Evolutionary conservation across 2,888 invertebrate species (phyloP), one percentile per base, ranked within the genome.

Genomic region (Sinohyriopsis cumingii): DNA sequence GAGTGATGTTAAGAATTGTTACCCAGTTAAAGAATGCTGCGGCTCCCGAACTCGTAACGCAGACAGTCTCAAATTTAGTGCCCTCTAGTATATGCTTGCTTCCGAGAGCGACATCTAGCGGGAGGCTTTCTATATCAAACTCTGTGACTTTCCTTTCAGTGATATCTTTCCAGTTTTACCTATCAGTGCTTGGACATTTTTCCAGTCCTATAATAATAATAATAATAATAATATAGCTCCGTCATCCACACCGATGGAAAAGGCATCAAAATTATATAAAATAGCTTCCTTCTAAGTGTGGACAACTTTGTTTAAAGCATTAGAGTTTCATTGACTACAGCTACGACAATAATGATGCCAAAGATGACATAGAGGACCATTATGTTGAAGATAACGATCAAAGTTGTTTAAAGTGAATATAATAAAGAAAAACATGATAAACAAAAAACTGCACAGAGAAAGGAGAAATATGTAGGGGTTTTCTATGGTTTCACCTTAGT

Each of bases 21-120:
- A 87, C 87, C 87, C 87, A 86, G 3, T 81, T 71, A 70, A 80
- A 86, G 75, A 87, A 87, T 20, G 87, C 83, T n/a, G 87, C 86
- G 53, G 86, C 86, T 25, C 86, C 87, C 45, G 82, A 79, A 60
- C 86, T 84, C 28, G 81, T 81, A 33, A 80, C 80, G 20, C 82
- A 64, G 18, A 87, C 80, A 28, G 82, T 81, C 54, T 86, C 84
- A 63, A 86, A 71, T 7, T 82, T 76, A 63, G 75, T 72, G 54
- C 72, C 75, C 6, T 71, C 71, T 25, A 87, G 71, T 20, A 85
- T 69, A 7, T 78, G 72, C 63, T 81, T 79, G 12, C 86, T 82
- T 12, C 81, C 79, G 33, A 78, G 72, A 5, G 83, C 83, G 18
- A 78, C 75, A 33, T 81, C 79, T 3, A 78, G 62, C 12, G 76